Base-by-base conservation (phyloP, 2,113 vertebrate species). In the Brienomyrus longianalis region DNA sequence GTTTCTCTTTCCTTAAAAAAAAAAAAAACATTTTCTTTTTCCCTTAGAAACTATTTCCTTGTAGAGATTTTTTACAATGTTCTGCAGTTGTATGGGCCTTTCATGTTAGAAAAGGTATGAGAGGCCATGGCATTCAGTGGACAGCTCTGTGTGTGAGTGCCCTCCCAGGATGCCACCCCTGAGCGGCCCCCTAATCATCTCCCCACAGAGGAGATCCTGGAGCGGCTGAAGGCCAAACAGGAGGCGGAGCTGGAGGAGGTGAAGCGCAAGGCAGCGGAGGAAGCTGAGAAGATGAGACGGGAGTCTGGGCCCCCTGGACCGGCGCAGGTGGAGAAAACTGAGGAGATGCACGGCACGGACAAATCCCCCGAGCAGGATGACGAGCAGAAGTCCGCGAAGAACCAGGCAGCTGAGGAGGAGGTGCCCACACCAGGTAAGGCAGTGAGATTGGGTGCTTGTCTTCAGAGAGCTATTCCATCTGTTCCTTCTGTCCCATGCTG, bases 161-260 rank as follows among this genome's bases (percentile, higher is more conserved):
- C 62, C 62, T 3, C 62, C 62, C n/a, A 27, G 23, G 59, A 27
- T 66, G 62, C 31, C 8, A 21, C 7, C 39, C 77, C 35, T 83
- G 83, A 45, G 4, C 19, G 10, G 3, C 83, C 23, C 21, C 45
- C 8, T 48, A 47, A 23, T 48, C 21, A 39, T 77, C 85, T 56
- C 50, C 87, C 62, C 92, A 23, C 52, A 98, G 98, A 98, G 88
- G 96, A 97, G 93, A 95, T 98, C 92, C 90, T 95, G 93, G 98
- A 98, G 70, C 90, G 94, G 66, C 86, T 97, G 94, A 98, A 97
- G 95, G 91, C 94, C 90, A 95, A 92, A 91, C 96, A 94, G 92
- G 96, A 97, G 90, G 93, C 94, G 83, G 94, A 96, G 91, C 92
- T 93, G 80, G 96, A 97, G 88, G 96, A 96, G 93, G 92, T 91